A percentile compares a stretch with the other conserved stretches of the same genome.
phyloP scores from a whole-genome alignment of 2,113 vertebrate genomes.

The Tinamus guttatus region DNA sequence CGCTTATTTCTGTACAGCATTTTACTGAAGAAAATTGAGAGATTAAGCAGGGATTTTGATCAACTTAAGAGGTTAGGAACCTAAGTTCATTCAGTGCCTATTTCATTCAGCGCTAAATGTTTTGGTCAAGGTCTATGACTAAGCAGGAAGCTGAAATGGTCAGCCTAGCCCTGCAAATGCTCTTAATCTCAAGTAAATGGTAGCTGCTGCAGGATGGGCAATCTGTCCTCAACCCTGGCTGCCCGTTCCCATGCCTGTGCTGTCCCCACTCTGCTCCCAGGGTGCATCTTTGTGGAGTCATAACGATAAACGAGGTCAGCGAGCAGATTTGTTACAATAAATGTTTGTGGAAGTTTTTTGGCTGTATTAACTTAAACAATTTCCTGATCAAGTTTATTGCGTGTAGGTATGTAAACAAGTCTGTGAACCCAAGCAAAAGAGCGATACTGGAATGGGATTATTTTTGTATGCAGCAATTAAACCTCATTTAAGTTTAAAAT shows the following conservation, averaged over 20 bases:
- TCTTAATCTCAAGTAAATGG: neutral
- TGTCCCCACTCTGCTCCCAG: fast-evolving
- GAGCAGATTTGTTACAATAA: neutral
- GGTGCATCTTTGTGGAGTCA: neutral
- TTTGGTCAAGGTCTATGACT: neutral
- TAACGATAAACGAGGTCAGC: neutral
- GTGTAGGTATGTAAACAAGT: neutral
- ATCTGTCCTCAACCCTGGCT: neutral
- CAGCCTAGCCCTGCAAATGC: neutral
- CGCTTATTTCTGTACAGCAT: fast-evolving
- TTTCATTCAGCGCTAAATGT: neutral
- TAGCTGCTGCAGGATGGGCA: neutral
- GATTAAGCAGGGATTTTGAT: neutral
- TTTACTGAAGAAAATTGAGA: neutral
- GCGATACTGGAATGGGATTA: neutral
- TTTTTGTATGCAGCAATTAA: neutral
- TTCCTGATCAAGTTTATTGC: neutral
- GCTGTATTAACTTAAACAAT: neutral
- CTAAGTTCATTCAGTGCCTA: neutral
- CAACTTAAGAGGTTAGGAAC: neutral
- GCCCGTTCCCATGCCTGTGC: neutral
- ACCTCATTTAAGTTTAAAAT: neutral
- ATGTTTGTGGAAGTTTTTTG: neutral
- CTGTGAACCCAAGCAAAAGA: neutral
- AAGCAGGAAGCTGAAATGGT: neutral